These are phyloP conservation scores for Chaetogeoica ovagalla DNA, from an alignment of 2,888 invertebrate species.

Conservation along the genomic window DNA sequence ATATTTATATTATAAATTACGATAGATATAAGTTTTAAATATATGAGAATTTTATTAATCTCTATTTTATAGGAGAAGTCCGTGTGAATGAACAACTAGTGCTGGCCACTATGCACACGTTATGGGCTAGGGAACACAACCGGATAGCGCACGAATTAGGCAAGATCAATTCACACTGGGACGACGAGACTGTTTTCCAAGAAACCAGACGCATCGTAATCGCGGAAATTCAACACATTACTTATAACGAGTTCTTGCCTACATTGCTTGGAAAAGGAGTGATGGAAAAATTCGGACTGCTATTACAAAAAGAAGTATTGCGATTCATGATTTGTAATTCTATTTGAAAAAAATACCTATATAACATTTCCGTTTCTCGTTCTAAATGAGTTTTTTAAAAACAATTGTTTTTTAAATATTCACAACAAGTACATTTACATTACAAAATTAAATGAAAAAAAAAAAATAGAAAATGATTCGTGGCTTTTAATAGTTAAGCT, in stretches of 20 bases:
- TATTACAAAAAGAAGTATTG: constrained; percentile 72
- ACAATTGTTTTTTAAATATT: neutral
- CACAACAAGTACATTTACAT: neutral
- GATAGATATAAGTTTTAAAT: too few relatives aligned
- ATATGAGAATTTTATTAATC: neutral
- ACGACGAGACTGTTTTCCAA: constrained; percentile 88
- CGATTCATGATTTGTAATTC: neutral
- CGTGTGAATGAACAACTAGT: constrained; percentile 90
- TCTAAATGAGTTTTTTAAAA: neutral
- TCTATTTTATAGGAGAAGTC: constrained; percentile 68
- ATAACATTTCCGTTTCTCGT: too few relatives aligned
- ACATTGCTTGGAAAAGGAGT: constrained; percentile 86
- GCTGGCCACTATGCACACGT: constrained; percentile 86
- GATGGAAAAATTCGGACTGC: constrained; percentile 86
- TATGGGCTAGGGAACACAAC: constrained; percentile 91
- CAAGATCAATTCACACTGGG: constrained; percentile 87
- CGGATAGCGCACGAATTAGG: constrained; percentile 75
- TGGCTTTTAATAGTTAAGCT: too few relatives aligned
- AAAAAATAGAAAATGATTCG: neutral
- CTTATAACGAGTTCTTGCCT: constrained; percentile 87
- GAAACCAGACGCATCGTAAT: constrained; percentile 83
- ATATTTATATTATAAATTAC: too few relatives aligned
- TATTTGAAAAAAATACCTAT: neutral
- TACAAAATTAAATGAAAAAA: neutral
- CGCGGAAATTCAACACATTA: constrained; percentile 85